phyloP scores from a whole-genome alignment of 37 sponge, comb jelly and placozoan genomes.

The Hormiphora californensis region DNA sequence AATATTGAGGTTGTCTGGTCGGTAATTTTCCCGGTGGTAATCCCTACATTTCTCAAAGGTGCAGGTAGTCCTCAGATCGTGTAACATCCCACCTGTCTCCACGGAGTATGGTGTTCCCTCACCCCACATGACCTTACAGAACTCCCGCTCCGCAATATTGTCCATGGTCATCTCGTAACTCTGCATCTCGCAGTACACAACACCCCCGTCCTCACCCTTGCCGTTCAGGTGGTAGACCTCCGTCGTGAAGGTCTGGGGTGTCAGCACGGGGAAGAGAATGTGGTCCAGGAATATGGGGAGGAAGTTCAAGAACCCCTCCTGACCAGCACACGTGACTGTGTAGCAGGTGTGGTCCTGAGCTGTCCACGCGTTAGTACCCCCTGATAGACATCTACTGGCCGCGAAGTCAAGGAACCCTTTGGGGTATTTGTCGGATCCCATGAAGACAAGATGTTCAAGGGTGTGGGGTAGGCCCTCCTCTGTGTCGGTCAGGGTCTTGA shows the following conservation, averaged over 20 bases:
- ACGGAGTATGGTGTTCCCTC: constrained; percentile 84
- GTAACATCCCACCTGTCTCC: constrained; percentile 78
- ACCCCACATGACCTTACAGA: constrained; percentile 74
- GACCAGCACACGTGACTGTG: constrained; percentile 87
- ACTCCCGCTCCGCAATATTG: constrained; percentile 59
- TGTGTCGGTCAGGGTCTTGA: constrained; percentile 58
- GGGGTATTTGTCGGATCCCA: constrained; percentile 93
- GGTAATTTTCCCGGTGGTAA: not conserved
- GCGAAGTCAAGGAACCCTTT: constrained; percentile 81
- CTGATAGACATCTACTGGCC: constrained; percentile 84
- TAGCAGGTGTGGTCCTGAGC: constrained; percentile 95
- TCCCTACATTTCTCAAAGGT: constrained; percentile 64
- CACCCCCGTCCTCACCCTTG: constrained; percentile 89
- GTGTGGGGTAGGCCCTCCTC: constrained; percentile 96
- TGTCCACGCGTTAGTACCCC: constrained; percentile 98
- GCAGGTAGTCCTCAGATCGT: constrained; percentile 70
- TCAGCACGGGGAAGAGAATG: constrained; percentile 92
- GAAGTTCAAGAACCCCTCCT: constrained; percentile 83
- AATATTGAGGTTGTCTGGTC: not conserved
- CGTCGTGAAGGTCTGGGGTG: constrained; percentile 73
- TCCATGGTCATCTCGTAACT: constrained; percentile 77
- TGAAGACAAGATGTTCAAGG: constrained; percentile 93
- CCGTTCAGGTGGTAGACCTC: constrained; percentile 95
- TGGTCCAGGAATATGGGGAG: constrained; percentile 93
- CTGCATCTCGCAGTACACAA: constrained; percentile 99